Conservation (phyloP, 2,888 invertebrate genomes). For the Athalia cordata region DNA sequence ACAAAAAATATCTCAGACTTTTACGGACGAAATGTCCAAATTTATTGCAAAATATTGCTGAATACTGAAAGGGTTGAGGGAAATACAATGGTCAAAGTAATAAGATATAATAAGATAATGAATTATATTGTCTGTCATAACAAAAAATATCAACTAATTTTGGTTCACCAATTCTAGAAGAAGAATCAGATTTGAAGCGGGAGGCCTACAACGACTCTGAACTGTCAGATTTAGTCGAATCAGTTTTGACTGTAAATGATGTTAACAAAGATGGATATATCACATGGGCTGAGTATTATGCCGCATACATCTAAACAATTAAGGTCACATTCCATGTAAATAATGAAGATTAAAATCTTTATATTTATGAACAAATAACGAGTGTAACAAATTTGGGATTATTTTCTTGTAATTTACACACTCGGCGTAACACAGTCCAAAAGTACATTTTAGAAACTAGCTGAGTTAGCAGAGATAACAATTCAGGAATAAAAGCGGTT, state of each 20-base stretch:
- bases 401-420: conserved; percentile 35
- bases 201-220: conserved; percentile 75
- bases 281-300: conserved; percentile 76
- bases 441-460: not conserved
- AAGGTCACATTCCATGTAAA: conserved; percentile 38
- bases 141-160: not conserved
- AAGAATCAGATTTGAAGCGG: conserved; percentile 69
- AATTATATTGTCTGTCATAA: too few relatives aligned
- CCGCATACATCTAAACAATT: not conserved
- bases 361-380: conserved; percentile 1
- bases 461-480: not conserved
- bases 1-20: too few relatives aligned
- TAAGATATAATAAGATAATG: not conserved
- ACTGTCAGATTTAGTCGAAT: conserved; percentile 77
- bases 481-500: not conserved
- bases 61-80: too few relatives aligned
- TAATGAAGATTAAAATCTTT: conserved; percentile 7
- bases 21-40: too few relatives aligned
- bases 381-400: not conserved
- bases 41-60: too few relatives aligned
- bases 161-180: conserved; percentile 64
- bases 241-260: conserved; percentile 81
- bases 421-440: not conserved
- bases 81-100: not conserved
- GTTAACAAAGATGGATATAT: conserved; percentile 85